phyloP scores from a whole-genome alignment of 2,113 vertebrate genomes.

The Gorsachius goisagi region DNA sequence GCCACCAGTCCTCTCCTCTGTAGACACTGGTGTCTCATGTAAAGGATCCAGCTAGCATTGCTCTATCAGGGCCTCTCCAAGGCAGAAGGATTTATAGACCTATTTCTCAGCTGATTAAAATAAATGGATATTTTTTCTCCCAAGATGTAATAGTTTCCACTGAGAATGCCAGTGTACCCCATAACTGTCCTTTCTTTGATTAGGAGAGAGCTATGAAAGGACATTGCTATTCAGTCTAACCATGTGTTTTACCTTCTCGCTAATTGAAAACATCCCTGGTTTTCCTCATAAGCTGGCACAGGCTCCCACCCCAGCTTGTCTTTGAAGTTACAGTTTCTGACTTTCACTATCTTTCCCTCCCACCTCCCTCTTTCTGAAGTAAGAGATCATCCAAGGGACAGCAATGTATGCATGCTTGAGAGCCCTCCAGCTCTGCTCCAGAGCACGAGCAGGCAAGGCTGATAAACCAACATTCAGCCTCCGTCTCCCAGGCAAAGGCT shows the following conservation, averaged over 20 bases:
- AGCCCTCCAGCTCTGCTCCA: background rate
- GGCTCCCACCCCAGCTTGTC: background rate
- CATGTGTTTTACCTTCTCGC: constrained; percentile 39
- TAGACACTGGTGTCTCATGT: background rate
- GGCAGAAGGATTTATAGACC: background rate
- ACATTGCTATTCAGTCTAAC: background rate
- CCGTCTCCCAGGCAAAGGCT: background rate
- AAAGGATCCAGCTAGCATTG: background rate
- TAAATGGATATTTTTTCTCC: background rate
- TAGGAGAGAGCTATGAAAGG: background rate
- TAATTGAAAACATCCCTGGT: constrained; percentile 27
- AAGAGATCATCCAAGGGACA: constrained; percentile 24
- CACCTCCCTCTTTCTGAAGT: background rate
- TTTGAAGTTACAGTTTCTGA: constrained; percentile 32
- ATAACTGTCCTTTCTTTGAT: background rate
- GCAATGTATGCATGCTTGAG: rapidly evolving
- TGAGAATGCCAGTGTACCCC: background rate
- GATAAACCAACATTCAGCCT: background rate
- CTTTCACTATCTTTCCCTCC: background rate
- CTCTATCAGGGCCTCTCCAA: background rate
- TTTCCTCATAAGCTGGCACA: background rate
- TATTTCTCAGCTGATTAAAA: background rate
- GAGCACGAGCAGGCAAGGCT: background rate
- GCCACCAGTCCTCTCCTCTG: background rate
- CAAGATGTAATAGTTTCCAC: constrained; percentile 20